Percentiles rank a stretch among this genome's conserved stretches.
phyloP scores from a whole-genome alignment of 2,888 invertebrate genomes.

The Portevinia maculata region DNA sequence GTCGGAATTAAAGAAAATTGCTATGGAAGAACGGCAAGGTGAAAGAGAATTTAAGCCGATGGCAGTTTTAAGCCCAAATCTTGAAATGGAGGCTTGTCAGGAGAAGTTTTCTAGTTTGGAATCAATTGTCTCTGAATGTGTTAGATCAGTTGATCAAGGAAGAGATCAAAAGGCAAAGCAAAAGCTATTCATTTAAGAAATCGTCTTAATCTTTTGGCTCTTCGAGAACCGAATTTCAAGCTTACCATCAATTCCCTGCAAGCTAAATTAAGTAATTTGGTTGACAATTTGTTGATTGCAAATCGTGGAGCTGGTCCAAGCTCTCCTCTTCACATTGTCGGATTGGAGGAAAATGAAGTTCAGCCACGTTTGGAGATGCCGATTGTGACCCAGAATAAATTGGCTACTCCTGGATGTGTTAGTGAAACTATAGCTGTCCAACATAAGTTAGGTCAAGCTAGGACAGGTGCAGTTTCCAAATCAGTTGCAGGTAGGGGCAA shows the following conservation, averaged over 20 bases:
- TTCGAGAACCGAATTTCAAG: not conserved
- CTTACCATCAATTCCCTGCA: not conserved
- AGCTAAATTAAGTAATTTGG: not conserved
- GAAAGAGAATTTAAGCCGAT: not conserved
- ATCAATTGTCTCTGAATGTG: not conserved
- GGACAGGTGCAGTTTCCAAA: too few relatives aligned
- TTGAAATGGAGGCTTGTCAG: constrained; percentile 3
- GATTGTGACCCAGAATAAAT: too few relatives aligned
- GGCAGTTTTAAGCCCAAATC: not conserved
- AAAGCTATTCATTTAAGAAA: constrained; percentile 2
- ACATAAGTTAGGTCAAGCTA: too few relatives aligned
- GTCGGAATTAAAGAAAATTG: not conserved
- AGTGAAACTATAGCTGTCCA: too few relatives aligned
- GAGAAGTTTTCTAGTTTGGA: too few relatives aligned
- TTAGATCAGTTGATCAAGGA: too few relatives aligned
- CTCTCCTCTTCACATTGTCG: not conserved
- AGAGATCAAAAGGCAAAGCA: not conserved
- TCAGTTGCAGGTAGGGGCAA: too few relatives aligned
- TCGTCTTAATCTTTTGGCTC: not conserved
- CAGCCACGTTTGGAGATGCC: too few relatives aligned
- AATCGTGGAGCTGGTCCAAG: not conserved
- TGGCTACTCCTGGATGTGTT: too few relatives aligned
- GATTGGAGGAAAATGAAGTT: too few relatives aligned
- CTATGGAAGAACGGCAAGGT: not conserved
- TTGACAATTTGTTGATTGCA: not conserved